These are phyloP conservation scores for Cheilinus undulatus DNA, from an alignment of 2,113 vertebrate genomes.

Conservation along the genomic window DNA sequence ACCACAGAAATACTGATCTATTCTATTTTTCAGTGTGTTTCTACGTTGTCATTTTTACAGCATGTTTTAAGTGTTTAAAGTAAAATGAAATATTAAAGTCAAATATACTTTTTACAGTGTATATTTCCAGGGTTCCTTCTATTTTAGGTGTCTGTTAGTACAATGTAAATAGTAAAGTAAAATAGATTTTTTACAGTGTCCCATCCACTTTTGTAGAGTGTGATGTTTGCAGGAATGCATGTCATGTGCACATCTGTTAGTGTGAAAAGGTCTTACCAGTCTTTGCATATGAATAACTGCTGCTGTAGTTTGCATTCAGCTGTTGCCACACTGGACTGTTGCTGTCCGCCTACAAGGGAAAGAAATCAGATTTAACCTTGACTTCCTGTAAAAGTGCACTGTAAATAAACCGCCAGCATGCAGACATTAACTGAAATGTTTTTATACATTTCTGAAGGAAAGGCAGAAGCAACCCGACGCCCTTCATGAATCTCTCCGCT, in stretches of 20 bases:
- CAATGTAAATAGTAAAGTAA: no score
- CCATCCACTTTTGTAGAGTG: neutral
- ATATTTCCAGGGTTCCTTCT: no score
- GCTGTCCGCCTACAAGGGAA: conserved; percentile 86
- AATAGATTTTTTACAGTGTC: neutral
- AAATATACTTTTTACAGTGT: no score
- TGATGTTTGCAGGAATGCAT: no score
- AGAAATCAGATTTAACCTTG: conserved; percentile 54
- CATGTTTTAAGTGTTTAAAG: no score
- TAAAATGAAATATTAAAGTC: no score
- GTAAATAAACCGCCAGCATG: neutral
- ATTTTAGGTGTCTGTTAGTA: no score
- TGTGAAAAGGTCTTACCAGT: conserved; percentile 86
- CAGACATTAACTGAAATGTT: neutral
- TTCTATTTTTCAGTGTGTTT: neutral
- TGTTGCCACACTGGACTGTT: conserved; percentile 91
- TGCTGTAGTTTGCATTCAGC: conserved; percentile 87
- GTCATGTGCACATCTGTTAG: conserved; percentile 19
- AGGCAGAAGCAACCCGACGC: conserved; percentile 1
- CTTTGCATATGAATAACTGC: conserved; percentile 83
- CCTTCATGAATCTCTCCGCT: conserved; percentile 47
- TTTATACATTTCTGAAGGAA: neutral
- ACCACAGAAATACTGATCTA: no score
- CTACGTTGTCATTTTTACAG: no score
- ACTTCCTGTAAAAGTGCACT: conserved; percentile 7